A percentile compares a stretch with the other conserved stretches of the same genome.
phyloP scores from a whole-genome alignment of 2,888 invertebrate genomes.

The Trileptium ribeirensis region DNA sequence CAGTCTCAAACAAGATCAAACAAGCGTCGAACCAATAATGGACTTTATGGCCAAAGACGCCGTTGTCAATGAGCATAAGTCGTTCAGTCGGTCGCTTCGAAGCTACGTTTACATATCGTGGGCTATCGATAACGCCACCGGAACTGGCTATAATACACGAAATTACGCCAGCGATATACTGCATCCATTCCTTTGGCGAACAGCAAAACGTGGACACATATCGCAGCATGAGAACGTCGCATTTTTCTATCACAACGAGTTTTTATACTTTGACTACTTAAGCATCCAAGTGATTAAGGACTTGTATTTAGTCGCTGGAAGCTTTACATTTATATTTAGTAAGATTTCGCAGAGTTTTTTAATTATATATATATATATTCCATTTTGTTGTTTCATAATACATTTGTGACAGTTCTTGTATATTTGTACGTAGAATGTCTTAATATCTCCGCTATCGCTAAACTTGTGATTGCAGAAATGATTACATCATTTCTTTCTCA shows the following conservation, averaged over 20 bases:
- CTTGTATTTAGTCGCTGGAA: constrained; percentile 36
- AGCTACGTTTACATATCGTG: constrained; percentile 10
- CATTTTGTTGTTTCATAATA: no score
- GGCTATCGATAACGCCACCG: background rate
- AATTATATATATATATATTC: no score
- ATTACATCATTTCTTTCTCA: no score
- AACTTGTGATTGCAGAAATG: no score
- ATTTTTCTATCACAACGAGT: constrained; percentile 22
- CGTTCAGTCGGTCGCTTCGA: background rate
- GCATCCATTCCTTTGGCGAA: background rate
- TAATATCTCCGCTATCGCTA: no score
- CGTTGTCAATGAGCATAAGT: background rate
- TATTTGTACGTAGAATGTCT: no score
- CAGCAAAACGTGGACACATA: background rate
- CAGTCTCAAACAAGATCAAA: background rate
- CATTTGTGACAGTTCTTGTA: no score
- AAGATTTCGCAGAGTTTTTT: no score
- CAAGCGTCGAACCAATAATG: background rate
- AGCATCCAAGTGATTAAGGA: constrained; percentile 30
- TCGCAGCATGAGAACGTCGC: background rate
- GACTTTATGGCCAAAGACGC: constrained; percentile 1
- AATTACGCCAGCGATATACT: constrained; percentile 13
- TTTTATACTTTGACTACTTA: constrained; percentile 28
- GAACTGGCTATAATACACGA: constrained; percentile 20
- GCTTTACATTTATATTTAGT: constrained; percentile 34